Evolutionary conservation across 2,888 invertebrate genomes (phyloP), one percentile per base, ranked within the genome.

Genomic region (Toxonevra muliebris): DNA sequence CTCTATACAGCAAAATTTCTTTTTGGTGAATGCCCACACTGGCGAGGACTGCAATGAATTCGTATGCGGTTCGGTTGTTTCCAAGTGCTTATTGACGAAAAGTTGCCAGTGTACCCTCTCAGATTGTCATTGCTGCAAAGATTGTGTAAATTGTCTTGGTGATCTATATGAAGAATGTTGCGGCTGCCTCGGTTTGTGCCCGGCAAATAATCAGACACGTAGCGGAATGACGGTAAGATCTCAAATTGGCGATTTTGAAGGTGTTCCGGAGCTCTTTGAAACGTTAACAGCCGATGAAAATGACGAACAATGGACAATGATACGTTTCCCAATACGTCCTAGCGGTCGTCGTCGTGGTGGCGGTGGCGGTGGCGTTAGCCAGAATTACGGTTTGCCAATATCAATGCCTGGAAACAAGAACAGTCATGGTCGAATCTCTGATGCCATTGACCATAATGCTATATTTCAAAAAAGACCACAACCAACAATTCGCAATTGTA

Each of bases 81-180:
- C 96, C 83, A 97, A 97, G 86, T 98, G 97, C 84, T 92, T 97
- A 89, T 87, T 97, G 71, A 96, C 96, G 5, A 94, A 96, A 83
- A 94, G 95, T 57, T 98, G 97, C 86, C 95, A 96, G 84, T 97
- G 97, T 86, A 95, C 96, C 82, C 87, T 95, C 77, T 91, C 90
- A 77, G 93, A 94, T 81, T 96, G 95, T 80, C 91, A 92, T 5
- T 97, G 97, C 82, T 97, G 96, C 87, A 93, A 93, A 80, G 95
- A 96, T 80, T 98, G 97, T 80, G 92, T 92, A 79, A 92, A 90
- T 78, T 98, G 97, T 81, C 88, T 98, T 70, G 93, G 93, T 72
- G 91, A 93, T 77, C 87, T 96, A 48, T 97, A 94, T 84, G 91
- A 90, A 65, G 96, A 97, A 83, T 98, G 98, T 58, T 84, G 84